phyloP scores from a whole-genome alignment of 1,140 invertebrate species.

The Yoshiicerus persimilis region DNA sequence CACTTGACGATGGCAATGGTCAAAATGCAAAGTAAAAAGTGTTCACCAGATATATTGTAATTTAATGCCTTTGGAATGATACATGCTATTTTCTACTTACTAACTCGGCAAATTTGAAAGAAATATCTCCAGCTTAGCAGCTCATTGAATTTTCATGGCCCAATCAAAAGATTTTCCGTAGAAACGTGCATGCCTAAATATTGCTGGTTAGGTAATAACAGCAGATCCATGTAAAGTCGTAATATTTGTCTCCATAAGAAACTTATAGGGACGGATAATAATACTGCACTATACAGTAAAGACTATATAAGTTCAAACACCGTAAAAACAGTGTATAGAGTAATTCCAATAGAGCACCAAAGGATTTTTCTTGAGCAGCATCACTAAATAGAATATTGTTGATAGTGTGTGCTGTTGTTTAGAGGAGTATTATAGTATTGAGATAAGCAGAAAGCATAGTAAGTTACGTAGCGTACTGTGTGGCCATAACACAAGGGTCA shows the following conservation, averaged over 20 bases:
- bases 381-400: too few relatives aligned
- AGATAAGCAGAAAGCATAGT: too few relatives aligned
- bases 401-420: too few relatives aligned
- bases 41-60: background rate
- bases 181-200: background rate
- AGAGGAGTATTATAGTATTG: background rate
- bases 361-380: background rate
- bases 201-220: background rate
- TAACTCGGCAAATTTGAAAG: background rate
- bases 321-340: background rate
- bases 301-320: background rate
- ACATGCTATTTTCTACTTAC: too few relatives aligned
- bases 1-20: too few relatives aligned
- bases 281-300: too few relatives aligned
- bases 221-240: background rate
- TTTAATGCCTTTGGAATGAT: background rate
- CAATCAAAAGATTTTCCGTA: background rate
- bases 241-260: background rate
- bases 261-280: too few relatives aligned
- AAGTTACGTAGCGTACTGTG: slow-evolving; percentile 28
- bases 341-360: background rate
- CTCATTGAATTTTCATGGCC: background rate
- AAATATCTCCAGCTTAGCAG: background rate
- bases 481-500: slow-evolving; percentile 39
- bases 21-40: background rate